A percentile compares a stretch with the other conserved stretches of the same genome.
phyloP scores from a whole-genome alignment of 2,888 invertebrate species.

The Schrankia costaestrigalis region DNA sequence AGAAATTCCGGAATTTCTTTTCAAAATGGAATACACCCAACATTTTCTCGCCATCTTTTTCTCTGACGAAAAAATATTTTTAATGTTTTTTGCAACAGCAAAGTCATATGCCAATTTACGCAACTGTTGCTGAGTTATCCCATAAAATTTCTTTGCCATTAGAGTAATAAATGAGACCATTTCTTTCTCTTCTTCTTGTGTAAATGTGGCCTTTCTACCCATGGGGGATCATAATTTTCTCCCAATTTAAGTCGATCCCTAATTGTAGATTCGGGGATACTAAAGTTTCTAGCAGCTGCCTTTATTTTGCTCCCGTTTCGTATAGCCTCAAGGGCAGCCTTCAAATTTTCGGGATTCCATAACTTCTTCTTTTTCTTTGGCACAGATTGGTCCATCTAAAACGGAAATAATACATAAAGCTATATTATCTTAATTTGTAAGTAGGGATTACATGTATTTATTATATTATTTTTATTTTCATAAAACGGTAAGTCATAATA shows the following conservation, averaged over 20 bases:
- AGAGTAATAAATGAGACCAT: conserved; percentile 4
- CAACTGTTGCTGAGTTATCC: conserved; percentile 8
- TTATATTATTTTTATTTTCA: no score
- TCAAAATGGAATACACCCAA: conserved; percentile 4
- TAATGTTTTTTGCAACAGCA: conserved; percentile 6
- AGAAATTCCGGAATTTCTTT: background rate
- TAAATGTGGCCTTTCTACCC: conserved; percentile 5
- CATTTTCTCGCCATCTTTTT: conserved; percentile 5
- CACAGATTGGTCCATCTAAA: conserved; percentile 2
- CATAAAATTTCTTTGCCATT: conserved; percentile 4
- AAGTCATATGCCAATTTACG: conserved; percentile 8
- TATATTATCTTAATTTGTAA: background rate
- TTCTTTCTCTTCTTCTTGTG: conserved; percentile 4
- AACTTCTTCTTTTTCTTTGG: conserved; percentile 1
- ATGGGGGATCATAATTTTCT: conserved; percentile 7
- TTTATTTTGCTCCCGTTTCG: conserved; percentile 3
- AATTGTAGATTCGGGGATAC: conserved; percentile 4
- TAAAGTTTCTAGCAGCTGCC: conserved; percentile 6
- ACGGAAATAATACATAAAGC: conserved; percentile 1
- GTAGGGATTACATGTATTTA: no score
- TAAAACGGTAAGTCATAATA: background rate
- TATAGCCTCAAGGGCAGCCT: conserved; percentile 1
- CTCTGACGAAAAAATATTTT: conserved; percentile 6
- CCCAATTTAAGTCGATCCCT: conserved; percentile 6
- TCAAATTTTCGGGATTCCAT: conserved; percentile 2